Conservation (phyloP, 1,140 invertebrate genomes). For the Pararge aegeria region DNA sequence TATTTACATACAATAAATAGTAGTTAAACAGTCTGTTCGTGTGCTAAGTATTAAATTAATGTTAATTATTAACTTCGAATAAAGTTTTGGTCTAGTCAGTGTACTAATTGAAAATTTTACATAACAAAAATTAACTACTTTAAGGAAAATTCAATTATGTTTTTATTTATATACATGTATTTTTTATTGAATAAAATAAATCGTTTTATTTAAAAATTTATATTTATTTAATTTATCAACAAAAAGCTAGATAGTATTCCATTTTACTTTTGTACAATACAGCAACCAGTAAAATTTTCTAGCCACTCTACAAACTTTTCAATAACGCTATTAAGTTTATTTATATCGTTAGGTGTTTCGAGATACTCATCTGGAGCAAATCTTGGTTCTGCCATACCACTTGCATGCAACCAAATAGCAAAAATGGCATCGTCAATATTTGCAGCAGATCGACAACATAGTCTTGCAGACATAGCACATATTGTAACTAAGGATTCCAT, state of each 20-base stretch:
- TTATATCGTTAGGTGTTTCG: conserved; percentile 50
- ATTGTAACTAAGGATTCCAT: conserved; percentile 49
- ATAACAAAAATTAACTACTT: neutral
- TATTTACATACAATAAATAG: too few relatives aligned
- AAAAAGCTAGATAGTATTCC: too few relatives aligned
- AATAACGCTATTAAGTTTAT: conserved; percentile 47
- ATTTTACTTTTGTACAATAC: too few relatives aligned
- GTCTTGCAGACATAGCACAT: conserved; percentile 53
- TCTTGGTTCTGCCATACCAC: conserved; percentile 54
- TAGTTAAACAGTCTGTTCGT: too few relatives aligned
- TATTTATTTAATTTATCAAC: too few relatives aligned
- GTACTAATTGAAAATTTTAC: neutral
- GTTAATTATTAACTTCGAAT: neutral
- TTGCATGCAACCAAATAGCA: conserved; percentile 65
- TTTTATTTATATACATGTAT: neutral
- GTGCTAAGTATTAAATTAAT: too few relatives aligned
- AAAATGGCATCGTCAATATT: conserved; percentile 62
- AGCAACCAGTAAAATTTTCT: conserved; percentile 51
- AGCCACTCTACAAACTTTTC: conserved; percentile 59
- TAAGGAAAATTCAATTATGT: neutral
- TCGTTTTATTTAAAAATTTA: too few relatives aligned
- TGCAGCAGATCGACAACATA: conserved; percentile 53
- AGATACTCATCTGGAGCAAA: conserved; percentile 63
- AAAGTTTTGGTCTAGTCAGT: neutral
- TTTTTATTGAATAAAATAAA: too few relatives aligned